phyloP scores from a whole-genome alignment of 2,797 vertebrate genomes.

The Rhinophrynus dorsalis region DNA sequence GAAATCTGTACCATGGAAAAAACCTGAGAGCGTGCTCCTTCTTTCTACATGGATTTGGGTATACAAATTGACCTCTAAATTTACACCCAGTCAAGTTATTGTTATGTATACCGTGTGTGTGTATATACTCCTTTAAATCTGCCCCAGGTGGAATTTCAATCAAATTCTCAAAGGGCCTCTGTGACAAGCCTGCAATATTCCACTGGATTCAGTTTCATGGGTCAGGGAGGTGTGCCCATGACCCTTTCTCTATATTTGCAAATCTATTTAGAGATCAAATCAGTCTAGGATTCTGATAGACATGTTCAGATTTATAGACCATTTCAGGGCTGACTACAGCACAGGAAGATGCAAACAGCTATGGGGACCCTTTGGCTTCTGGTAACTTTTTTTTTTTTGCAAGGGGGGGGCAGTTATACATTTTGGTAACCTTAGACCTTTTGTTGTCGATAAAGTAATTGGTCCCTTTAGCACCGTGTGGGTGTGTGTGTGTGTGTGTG shows the following conservation, averaged over 20 bases:
- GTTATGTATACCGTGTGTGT: no score
- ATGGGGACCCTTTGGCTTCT: slow-evolving; percentile 44
- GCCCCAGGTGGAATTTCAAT: slow-evolving; percentile 25
- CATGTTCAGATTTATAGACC: slow-evolving; percentile 9
- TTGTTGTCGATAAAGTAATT: no score
- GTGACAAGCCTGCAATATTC: neutral
- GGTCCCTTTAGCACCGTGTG: no score
- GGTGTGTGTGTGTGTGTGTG: no score
- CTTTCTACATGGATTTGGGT: no score
- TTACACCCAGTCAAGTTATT: no score
- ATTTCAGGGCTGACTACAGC: slow-evolving; percentile 27
- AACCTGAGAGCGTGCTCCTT: no score
- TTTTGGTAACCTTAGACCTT: no score
- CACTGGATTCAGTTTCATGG: slow-evolving; percentile 13
- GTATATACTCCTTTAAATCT: neutral
- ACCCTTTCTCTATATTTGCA: neutral
- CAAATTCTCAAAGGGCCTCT: neutral
- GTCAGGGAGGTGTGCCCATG: neutral
- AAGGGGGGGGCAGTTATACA: no score
- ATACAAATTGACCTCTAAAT: no score
- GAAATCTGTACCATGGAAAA: no score
- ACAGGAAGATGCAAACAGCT: slow-evolving; percentile 18
- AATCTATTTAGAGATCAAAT: slow-evolving; percentile 44
- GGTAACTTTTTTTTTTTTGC: slow-evolving; percentile 41
- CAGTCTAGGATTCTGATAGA: slow-evolving; percentile 24